Percentiles rank a stretch among this genome's conserved stretches.
phyloP scores from a whole-genome alignment of 1,140 invertebrate species.

The Macrosteles quadrilineatus region DNA sequence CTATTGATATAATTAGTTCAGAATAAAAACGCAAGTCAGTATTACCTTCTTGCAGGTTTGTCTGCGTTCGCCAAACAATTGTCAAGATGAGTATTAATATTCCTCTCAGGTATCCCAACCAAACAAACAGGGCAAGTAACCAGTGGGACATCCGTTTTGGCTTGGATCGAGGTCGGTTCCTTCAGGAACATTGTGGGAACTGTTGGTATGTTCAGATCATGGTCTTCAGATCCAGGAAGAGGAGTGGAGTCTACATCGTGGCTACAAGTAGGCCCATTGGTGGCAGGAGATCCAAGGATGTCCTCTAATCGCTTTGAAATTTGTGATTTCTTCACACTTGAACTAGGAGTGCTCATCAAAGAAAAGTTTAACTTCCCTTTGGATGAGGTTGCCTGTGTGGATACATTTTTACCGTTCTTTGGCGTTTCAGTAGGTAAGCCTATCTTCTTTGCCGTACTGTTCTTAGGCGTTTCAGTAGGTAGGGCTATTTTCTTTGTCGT shows the following conservation, averaged over 20 bases:
- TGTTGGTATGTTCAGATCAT: neutral
- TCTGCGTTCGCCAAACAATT: conserved; percentile 52
- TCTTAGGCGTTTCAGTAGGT: conserved; percentile 6
- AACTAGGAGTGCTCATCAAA: neutral
- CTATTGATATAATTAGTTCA: too few relatives aligned
- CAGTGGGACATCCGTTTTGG: conserved; percentile 33
- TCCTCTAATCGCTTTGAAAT: neutral
- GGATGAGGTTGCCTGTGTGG: neutral
- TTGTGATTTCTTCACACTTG: neutral
- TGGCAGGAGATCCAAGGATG: neutral
- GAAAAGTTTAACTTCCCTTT: neutral
- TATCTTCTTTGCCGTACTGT: neutral
- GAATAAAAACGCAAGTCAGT: too few relatives aligned
- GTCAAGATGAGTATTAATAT: conserved; percentile 59
- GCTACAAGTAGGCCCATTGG: too few relatives aligned
- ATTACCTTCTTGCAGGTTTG: conserved; percentile 20
- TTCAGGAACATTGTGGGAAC: conserved; percentile 42
- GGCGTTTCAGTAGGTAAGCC: conserved; percentile 4
- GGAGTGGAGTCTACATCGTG: too few relatives aligned
- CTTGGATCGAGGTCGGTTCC: conserved; percentile 41
- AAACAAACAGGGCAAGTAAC: conserved; percentile 59
- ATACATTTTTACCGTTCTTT: too few relatives aligned
- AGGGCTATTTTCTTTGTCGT: neutral
- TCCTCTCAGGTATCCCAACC: conserved; percentile 50
- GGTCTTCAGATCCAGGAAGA: too few relatives aligned